Evolutionary conservation across 2,797 vertebrate genomes (phyloP).

Genomic region (Buceros bicornis): DNA sequence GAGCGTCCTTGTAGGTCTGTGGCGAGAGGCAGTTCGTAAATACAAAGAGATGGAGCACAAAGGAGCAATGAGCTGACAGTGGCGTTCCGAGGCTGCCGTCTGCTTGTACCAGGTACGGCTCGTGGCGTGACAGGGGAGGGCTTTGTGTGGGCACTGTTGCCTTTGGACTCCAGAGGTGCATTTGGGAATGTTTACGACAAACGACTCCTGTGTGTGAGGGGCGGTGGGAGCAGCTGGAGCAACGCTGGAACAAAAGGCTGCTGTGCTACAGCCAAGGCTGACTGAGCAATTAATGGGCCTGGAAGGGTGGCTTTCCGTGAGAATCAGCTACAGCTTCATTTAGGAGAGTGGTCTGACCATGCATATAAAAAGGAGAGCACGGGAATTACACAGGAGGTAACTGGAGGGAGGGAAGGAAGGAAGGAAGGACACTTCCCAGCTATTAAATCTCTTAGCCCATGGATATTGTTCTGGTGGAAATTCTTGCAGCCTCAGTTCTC

Average conservation of each 20-base stretch:
- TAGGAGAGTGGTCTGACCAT: neutral
- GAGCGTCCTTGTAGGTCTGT: neutral
- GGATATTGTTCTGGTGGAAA: neutral
- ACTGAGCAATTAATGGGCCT: neutral
- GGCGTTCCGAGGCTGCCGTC: neutral
- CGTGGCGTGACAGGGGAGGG: neutral
- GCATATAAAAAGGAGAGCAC: neutral
- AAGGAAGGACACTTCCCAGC: neutral
- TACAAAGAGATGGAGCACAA: conserved; percentile 17
- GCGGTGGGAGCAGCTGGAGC: conserved; percentile 37
- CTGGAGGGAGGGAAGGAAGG: neutral
- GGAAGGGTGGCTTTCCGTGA: neutral
- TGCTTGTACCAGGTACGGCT: neutral
- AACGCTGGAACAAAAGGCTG: conserved; percentile 51
- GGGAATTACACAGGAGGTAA: neutral
- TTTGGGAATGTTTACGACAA: neutral
- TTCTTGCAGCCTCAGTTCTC: neutral
- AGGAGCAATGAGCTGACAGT: conserved; percentile 7
- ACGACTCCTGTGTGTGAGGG: neutral
- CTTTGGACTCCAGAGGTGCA: neutral
- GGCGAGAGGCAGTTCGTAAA: neutral
- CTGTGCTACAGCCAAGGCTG: conserved; percentile 44
- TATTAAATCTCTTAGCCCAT: neutral
- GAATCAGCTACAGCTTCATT: neutral
- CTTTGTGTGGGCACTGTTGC: neutral